These are phyloP conservation scores for Lichenostomus cassidix DNA, from an alignment of 2,113 vertebrate genomes.

Conservation along the genomic window DNA sequence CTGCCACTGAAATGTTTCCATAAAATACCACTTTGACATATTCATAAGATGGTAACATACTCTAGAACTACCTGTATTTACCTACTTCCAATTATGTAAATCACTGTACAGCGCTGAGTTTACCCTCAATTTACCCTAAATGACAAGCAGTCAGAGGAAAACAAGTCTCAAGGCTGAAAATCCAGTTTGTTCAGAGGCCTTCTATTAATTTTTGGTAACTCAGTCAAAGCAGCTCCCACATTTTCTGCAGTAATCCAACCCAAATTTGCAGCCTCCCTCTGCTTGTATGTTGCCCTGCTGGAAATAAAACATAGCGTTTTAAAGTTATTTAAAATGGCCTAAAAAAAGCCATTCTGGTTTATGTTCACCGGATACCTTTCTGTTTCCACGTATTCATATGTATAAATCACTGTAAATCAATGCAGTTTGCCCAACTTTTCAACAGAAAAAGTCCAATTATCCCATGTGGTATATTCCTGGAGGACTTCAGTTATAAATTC, in stretches of 20 bases:
- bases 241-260: background rate
- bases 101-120: accelerated
- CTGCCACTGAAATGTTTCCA: background rate
- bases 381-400: background rate
- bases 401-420: background rate
- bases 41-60: background rate
- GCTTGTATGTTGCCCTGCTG: background rate
- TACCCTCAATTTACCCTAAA: background rate
- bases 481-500: background rate
- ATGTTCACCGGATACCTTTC: background rate
- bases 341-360: background rate
- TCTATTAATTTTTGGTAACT: background rate
- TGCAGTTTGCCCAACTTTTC: background rate
- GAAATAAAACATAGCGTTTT: background rate
- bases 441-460: background rate
- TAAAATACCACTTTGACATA: background rate
- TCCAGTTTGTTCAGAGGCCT: background rate
- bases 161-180: background rate
- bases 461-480: background rate
- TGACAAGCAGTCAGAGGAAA: background rate
- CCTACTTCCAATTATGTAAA: background rate
- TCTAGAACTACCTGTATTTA: background rate
- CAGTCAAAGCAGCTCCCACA: background rate
- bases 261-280: background rate
- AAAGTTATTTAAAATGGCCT: background rate